Conservation (phyloP, 2,888 invertebrate genomes). For the Aelia acuminata region DNA sequence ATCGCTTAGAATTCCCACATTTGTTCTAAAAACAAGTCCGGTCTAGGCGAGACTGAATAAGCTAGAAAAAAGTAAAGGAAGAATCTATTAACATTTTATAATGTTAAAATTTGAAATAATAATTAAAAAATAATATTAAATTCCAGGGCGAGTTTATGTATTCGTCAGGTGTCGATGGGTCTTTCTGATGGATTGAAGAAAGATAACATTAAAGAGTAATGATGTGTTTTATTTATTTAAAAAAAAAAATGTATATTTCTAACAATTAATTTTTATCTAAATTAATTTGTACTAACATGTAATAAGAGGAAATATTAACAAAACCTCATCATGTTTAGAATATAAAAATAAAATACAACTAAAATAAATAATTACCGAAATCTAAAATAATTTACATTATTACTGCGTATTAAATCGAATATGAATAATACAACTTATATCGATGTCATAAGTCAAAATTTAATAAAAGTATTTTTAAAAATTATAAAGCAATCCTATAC, state of each 20-base stretch:
- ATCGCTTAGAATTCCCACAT: not conserved
- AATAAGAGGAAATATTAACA: not conserved
- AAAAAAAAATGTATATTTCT: not conserved
- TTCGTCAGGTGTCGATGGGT: not conserved
- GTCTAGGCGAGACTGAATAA: not conserved
- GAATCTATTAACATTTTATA: not conserved
- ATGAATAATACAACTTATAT: too few relatives aligned
- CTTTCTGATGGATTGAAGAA: not conserved
- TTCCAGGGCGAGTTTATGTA: not conserved
- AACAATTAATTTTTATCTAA: not conserved
- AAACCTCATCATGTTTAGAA: not conserved
- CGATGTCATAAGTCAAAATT: constrained; percentile 5
- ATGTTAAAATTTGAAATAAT: not conserved
- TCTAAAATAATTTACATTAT: too few relatives aligned
- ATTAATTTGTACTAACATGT: not conserved
- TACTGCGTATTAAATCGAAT: too few relatives aligned
- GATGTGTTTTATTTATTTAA: too few relatives aligned
- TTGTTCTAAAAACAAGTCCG: not conserved
- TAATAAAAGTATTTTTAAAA: not conserved
- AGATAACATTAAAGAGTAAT: not conserved
- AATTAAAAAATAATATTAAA: not conserved
- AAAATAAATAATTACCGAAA: too few relatives aligned
- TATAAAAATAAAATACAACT: too few relatives aligned
- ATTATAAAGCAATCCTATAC: constrained; percentile 14
- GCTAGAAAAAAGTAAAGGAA: not conserved